Base-by-base conservation (phyloP, 2,113 vertebrate species). In the Amazona vittata region DNA sequence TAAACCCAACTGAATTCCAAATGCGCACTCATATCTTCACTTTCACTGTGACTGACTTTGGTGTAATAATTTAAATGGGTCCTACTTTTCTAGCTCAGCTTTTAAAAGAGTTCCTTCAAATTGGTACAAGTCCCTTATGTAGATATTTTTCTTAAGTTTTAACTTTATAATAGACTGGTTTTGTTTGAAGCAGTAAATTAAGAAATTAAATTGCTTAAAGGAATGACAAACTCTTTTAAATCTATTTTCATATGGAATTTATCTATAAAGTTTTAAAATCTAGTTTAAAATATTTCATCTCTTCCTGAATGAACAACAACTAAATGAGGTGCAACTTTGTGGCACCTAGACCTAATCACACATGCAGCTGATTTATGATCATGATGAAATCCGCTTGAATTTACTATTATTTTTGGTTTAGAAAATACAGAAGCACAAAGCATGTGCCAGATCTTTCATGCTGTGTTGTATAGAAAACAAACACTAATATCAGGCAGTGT, bases 351-450 rank as follows among this genome's bases (percentile, higher is more conserved):
- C 28, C 33, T 74, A 81, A 33, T 65, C 68, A 85, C 60, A 92
- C 6, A n/a, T 86, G 87, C 63, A 50, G 52, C 26, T 81, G 79
- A 83, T 93, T 96, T 92, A 81, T 70, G n/a, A 63, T n/a, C 9
- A 19, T 94, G 50, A 93, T 89, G 87, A 96, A 96, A 96, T 93
- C 1, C 52, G 83, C 33, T 88, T 71, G 76, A 86, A 68, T 60
- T 60, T 50, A n/a, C 49, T 86, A 37, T 33, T 65, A 46, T 76
- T 96, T 94, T 74, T 91, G 6, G 39, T 94, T 73, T 85, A 67
- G 33, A 93, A 90, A 95, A 83, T 60, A 75, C 13, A 65, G 69
- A 93, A 94, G 44, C 79, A 50, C 19, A 84, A 89, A 94, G 52
- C 25, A 43, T 3, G 4, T 73, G 78, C 84, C 49, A 96, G 53